Conservation (phyloP, 2,888 invertebrate genomes). For the Eupithecia inturbata region DNA sequence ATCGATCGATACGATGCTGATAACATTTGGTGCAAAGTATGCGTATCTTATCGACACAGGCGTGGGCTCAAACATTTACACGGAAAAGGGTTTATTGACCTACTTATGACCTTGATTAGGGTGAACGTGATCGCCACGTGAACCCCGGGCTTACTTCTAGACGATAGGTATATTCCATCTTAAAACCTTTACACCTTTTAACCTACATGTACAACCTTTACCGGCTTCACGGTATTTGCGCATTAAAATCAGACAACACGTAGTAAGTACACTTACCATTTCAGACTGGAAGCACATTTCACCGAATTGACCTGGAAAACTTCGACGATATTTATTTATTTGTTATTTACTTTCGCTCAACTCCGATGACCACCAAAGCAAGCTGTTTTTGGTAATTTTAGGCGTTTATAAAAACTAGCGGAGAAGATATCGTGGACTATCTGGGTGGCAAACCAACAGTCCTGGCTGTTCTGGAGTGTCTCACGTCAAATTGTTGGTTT, state of each 20-base stretch:
- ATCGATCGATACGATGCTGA: neutral
- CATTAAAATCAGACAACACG: neutral
- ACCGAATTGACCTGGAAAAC: too few relatives aligned
- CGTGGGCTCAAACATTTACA: conserved; percentile 6
- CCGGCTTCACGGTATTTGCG: neutral
- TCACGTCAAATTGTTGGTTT: neutral
- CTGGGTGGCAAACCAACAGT: neutral
- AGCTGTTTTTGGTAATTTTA: neutral
- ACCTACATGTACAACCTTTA: neutral
- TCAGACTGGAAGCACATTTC: neutral
- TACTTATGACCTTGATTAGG: conserved; percentile 26
- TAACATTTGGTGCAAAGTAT: neutral
- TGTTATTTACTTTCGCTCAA: neutral
- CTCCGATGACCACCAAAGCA: neutral
- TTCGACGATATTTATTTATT: too few relatives aligned
- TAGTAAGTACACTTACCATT: too few relatives aligned
- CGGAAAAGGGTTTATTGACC: conserved; percentile 35
- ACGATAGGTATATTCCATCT: neutral
- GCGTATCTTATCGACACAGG: conserved; percentile 1
- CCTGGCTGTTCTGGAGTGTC: neutral
- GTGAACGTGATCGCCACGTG: conserved; percentile 16
- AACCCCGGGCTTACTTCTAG: neutral
- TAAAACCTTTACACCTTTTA: too few relatives aligned
- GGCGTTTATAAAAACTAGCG: neutral
- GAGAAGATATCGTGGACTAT: neutral